These are phyloP conservation scores for Danaus chrysippus DNA, from an alignment of 2,888 invertebrate genomes.

Conservation along the genomic window DNA sequence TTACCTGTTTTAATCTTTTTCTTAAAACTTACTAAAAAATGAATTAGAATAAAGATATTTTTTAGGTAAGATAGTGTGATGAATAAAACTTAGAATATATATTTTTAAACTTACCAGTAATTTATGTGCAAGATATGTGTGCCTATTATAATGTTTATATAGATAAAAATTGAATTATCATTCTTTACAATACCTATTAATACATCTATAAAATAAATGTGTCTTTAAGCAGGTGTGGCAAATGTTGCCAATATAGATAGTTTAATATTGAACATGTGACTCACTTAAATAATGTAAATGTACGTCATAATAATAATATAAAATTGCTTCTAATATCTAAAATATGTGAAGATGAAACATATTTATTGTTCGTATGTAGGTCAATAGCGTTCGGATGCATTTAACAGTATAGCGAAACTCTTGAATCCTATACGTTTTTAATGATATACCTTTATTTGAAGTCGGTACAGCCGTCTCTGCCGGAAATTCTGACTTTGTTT, in stretches of 20 bases:
- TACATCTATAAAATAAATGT: slow-evolving; percentile 5
- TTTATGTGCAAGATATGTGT: background rate
- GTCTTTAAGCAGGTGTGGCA: slow-evolving; percentile 31
- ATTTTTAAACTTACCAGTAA: too few species aligned
- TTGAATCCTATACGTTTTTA: slow-evolving; percentile 22
- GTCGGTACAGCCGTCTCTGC: slow-evolving; percentile 60
- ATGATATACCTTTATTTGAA: slow-evolving; percentile 46
- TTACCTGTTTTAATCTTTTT: too few species aligned
- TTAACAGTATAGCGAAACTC: background rate
- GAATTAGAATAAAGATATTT: too few species aligned
- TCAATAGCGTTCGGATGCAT: slow-evolving; percentile 10
- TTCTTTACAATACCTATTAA: background rate
- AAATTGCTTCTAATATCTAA: too few species aligned
- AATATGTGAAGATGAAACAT: background rate
- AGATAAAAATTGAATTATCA: background rate
- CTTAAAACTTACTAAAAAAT: too few species aligned
- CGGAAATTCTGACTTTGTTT: slow-evolving; percentile 75
- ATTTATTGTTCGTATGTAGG: slow-evolving; percentile 10
- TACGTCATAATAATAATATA: slow-evolving; percentile 20
- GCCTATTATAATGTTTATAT: background rate
- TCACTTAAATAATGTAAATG: slow-evolving; percentile 42
- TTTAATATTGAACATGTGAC: slow-evolving; percentile 63
- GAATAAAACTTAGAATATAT: background rate
- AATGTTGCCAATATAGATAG: slow-evolving; percentile 48
- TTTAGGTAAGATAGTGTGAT: too few species aligned